Percentiles rank a stretch among this genome's conserved stretches.
Conservation (phyloP, 2,888 invertebrate genomes). For the Mesorhabditis sp. region DNA sequence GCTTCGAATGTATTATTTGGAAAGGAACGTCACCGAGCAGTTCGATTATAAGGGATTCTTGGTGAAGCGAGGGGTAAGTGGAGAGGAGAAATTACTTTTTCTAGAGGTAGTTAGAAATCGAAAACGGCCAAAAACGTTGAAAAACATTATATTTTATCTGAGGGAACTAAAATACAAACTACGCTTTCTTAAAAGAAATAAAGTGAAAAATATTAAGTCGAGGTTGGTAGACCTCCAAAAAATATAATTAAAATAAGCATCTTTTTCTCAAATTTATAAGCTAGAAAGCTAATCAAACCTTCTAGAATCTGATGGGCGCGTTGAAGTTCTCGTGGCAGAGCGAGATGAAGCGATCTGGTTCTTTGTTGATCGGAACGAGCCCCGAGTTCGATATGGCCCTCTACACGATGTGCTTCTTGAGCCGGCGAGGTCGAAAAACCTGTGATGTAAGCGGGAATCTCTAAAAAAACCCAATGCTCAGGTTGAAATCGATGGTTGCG, state of each 20-base stretch:
- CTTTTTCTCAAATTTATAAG: not conserved
- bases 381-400: conserved; percentile 86
- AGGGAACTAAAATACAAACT: too few species aligned
- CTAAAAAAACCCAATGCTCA: conserved; percentile 13
- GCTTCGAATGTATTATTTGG: conserved; percentile 76
- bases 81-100: not conserved
- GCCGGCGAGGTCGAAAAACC: conserved; percentile 70
- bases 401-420: conserved; percentile 80
- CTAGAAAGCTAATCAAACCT: not conserved
- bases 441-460: conserved; percentile 39
- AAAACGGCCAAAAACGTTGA: too few species aligned
- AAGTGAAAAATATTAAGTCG: too few species aligned
- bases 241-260: too few species aligned
- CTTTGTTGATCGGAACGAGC: conserved; percentile 63
- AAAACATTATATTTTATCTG: too few species aligned
- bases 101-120: not conserved
- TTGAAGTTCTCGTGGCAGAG: conserved; percentile 45
- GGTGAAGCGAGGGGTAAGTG: conserved; percentile 51
- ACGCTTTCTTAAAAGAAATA: too few species aligned
- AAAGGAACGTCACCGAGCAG: conserved; percentile 63
- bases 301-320: conserved; percentile 49
- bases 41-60: conserved; percentile 55
- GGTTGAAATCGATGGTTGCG: conserved; percentile 53
- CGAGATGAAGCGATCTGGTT: conserved; percentile 40
- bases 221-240: too few species aligned